Base-by-base conservation (phyloP, 2,888 invertebrate genomes). In the Syritta pipiens region DNA sequence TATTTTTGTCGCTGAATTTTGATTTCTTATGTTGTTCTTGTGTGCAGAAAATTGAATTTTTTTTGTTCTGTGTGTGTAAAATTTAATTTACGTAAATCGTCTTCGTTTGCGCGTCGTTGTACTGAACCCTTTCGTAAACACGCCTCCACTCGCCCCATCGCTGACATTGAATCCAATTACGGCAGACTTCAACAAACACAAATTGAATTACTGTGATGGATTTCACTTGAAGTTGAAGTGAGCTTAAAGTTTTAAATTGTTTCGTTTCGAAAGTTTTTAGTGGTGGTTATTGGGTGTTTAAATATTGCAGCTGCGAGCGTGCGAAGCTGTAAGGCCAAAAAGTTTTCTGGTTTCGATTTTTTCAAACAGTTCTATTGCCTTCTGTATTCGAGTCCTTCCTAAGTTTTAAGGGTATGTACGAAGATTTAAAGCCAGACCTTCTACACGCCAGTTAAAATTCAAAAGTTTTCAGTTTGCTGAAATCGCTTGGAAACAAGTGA, bases 11-110 rank as follows among this genome's bases (percentile, higher is more conserved):
- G 14, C 12, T 24, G 4, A 3, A 30, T 28, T 19, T 17, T 49
- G 4, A 19, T 30, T 30, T 10, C 26, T 1, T 19, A 6, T 9
- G 19, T 19, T 9, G 7, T 5, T 5, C 37, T 5, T 4, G 5
- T n/a, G 32, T 30, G n/a, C 30, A 10, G n/a, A n/a, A n/a, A n/a
- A n/a, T n/a, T n/a, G n/a, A n/a, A n/a, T n/a, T n/a, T n/a, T n/a
- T n/a, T n/a, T n/a, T n/a, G n/a, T n/a, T 19, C 19, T 30, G 19
- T 49, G 28, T 30, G 49, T 30, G 30, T 49, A 10, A 49, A 49
- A 49, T 30, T 49, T 26, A 48, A 30, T 30, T 48, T 12, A n/a
- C n/a, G n/a, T n/a, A 9, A 30, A 28, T 28, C 48, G 48, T 4
- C 28, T 19, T 28, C 14, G n/a, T 28, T n/a, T 26, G 19, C 37